Conservation (phyloP, 2,888 invertebrate species). For the Aricia artaxerxes region DNA sequence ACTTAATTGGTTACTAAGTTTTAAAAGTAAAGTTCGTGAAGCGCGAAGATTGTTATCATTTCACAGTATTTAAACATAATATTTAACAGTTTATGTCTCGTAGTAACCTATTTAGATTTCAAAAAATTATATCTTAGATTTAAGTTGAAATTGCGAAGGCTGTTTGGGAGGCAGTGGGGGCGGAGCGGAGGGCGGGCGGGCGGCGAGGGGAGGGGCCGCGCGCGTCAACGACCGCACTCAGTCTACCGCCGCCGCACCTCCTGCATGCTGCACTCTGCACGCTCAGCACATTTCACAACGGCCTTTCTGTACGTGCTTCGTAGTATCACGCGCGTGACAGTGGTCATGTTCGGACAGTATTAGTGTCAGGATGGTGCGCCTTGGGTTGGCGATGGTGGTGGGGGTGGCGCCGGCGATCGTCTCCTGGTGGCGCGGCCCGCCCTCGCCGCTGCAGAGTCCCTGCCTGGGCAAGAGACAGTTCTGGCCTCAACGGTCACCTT, state of each 20-base stretch:
- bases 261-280: slow-evolving; percentile 49
- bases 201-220: slow-evolving; percentile 67
- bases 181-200: slow-evolving; percentile 67
- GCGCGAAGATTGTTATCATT: background rate
- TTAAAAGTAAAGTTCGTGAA: background rate
- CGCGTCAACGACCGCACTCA: slow-evolving; percentile 79
- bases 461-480: slow-evolving; percentile 57
- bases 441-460: slow-evolving; percentile 51
- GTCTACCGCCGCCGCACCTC: slow-evolving; percentile 61
- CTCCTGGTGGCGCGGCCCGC: slow-evolving; percentile 74
- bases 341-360: background rate
- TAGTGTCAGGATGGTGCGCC: slow-evolving; percentile 62
- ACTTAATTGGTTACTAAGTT: background rate
- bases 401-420: slow-evolving; percentile 76
- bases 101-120: background rate
- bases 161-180: slow-evolving; percentile 31
- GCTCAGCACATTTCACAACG: slow-evolving; percentile 34
- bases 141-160: slow-evolving; percentile 14
- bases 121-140: background rate
- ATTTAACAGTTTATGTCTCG: background rate
- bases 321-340: background rate
- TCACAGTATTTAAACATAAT: background rate
- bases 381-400: slow-evolving; percentile 76
- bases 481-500: slow-evolving; percentile 70
- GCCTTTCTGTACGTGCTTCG: slow-evolving; percentile 23